These are phyloP conservation scores for Zootermopsis nevadensis DNA, from an alignment of 2,888 invertebrate genomes.

Conservation along the genomic window DNA sequence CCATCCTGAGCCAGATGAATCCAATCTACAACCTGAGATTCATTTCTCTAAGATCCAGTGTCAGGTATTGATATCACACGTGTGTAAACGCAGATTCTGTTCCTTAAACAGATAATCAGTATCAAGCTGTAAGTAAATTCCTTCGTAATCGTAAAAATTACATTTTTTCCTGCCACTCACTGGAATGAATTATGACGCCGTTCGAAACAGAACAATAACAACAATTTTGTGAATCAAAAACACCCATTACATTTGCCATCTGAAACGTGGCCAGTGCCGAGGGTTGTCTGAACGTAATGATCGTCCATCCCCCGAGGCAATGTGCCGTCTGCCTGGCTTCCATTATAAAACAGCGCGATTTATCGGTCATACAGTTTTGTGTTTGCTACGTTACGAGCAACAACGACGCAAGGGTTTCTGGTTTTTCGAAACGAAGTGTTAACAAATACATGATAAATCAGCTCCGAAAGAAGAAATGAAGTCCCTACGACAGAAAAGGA, in stretches of 20 bases:
- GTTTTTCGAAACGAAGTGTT: not conserved
- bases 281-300: not conserved
- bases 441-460: no score
- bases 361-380: not conserved
- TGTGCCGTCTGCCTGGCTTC: not conserved
- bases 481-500: no score
- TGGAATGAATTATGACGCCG: not conserved
- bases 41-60: no score
- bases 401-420: not conserved
- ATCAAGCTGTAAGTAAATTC: not conserved
- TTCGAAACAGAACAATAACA: slow-evolving; percentile 2
- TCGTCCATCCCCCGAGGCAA: not conserved
- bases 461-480: not conserved
- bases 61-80: not conserved
- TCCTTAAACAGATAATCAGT: not conserved
- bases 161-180: not conserved
- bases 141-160: not conserved
- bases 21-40: no score
- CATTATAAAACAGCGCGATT: not conserved
- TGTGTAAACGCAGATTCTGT: not conserved
- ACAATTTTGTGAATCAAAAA: slow-evolving; percentile 23
- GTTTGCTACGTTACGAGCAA: not conserved
- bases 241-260: slow-evolving; percentile 5
- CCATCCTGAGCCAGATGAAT: no score
- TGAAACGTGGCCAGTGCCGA: not conserved